Percentiles rank a stretch among this genome's conserved stretches.
Evolutionary conservation across 2,797 vertebrate species (phyloP).

Genomic region (Cyclura pinguis): DNA sequence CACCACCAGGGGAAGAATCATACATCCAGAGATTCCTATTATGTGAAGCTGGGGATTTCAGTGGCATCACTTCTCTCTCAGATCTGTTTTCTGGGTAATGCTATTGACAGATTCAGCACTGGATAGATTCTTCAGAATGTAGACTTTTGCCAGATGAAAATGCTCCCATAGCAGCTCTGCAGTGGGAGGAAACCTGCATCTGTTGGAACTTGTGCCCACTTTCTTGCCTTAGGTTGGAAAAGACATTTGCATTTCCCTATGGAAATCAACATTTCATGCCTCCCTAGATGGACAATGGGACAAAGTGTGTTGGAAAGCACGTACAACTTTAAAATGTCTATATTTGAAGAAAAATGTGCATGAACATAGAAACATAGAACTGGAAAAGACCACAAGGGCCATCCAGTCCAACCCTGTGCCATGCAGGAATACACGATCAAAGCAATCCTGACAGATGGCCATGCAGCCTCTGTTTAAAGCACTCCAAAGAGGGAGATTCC

Average conservation of each 20-base stretch:
- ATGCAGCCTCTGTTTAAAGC: too few relatives aligned
- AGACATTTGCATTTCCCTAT: not conserved
- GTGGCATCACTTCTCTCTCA: not conserved
- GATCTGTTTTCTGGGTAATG: not conserved
- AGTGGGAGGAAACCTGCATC: not conserved
- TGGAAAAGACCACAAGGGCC: too few relatives aligned
- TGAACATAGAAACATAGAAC: not conserved
- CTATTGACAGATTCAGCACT: not conserved
- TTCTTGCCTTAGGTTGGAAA: not conserved
- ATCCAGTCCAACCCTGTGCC: too few relatives aligned
- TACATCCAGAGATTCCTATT: not conserved
- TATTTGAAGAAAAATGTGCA: not conserved
- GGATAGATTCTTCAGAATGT: not conserved
- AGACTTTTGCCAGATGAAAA: not conserved
- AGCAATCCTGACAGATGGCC: too few relatives aligned
- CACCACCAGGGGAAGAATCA: not conserved
- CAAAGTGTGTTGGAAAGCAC: not conserved
- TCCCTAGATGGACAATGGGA: not conserved
- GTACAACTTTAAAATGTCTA: not conserved
- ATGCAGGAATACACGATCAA: too few relatives aligned
- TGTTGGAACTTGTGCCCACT: not conserved
- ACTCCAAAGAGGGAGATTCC: too few relatives aligned
- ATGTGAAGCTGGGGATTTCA: not conserved
- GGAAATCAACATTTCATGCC: not conserved
- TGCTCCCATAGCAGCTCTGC: too few relatives aligned